Evolutionary conservation across 1,140 invertebrate species (phyloP), one percentile per base, ranked within the genome.

Genomic region (Leptinotarsa lineolata): DNA sequence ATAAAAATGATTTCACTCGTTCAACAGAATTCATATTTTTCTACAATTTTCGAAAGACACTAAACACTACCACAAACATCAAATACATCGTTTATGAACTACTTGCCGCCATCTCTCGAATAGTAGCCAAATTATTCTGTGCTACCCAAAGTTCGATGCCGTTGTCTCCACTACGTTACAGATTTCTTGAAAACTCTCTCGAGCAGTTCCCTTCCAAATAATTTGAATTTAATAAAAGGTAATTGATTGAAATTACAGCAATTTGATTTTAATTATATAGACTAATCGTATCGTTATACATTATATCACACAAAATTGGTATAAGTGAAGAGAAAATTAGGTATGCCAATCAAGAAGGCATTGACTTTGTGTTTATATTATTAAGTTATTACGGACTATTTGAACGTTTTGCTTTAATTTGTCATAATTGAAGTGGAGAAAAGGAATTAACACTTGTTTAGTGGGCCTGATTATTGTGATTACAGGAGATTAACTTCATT

Each of bases 221-320:
- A 60, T 45, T 63, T 54, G 22, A 71, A 61, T 44, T 54, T 77
- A 80, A 76, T 74, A 66, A 54, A 68, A 64, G 75, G 70, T 80
- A 78, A 80, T 80, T 80, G 77, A 73, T 76, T 72, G 75, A 79
- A 80, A 80, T 82, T 82, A 82, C 77, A 76, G 77, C 76, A 78
- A 81, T 81, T 81, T 81, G 74, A 76, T 72, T 77, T 79, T 81
- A 81, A 82, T 82, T 82, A 81, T 79, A 80, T 78, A 79, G 68
- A 78, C 72, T 78, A 78, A 81, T 75, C 74, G 72, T 79, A 80
- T 79, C 79, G 78, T 78, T 75, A 75, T 46, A 73, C 72, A 81
- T 79, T 80, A 79, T 74, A 80, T 80, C 78, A 79, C 75, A 78
- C 72, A 77, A 60, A 54, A 73, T 68, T 68, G 46, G 61, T 72